A percentile compares a stretch with the other conserved stretches of the same genome.
Evolutionary conservation across 2,888 invertebrate genomes (phyloP).

Genomic region (Sthenelais limicola): DNA sequence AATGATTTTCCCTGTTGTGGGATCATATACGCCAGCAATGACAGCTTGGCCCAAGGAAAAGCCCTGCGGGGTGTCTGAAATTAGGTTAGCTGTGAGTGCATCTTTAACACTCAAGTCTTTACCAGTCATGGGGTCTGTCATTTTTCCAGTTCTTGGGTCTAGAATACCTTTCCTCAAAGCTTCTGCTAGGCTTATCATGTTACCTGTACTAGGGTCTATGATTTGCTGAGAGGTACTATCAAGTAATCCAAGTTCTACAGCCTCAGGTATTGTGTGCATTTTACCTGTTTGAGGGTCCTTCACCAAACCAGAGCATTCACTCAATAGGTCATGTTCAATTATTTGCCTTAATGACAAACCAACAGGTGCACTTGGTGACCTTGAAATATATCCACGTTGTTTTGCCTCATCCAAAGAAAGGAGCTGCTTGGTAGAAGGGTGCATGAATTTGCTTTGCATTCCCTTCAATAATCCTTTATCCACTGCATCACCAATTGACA

Average conservation of each 20-base stretch:
- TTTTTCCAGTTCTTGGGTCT: conserved; percentile 79
- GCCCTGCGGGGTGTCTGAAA: too few relatives aligned
- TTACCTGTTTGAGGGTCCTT: conserved; percentile 75
- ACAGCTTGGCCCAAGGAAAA: conserved; percentile 32
- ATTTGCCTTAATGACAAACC: conserved; percentile 76
- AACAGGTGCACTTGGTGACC: not conserved
- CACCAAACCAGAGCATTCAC: conserved; percentile 81
- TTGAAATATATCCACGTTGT: conserved; percentile 12
- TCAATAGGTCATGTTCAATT: conserved; percentile 84
- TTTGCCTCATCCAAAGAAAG: conserved; percentile 31
- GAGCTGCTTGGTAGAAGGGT: conserved; percentile 20
- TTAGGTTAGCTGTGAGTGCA: too few relatives aligned
- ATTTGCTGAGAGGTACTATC: conserved; percentile 8
- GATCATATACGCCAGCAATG: conserved; percentile 18
- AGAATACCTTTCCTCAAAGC: conserved; percentile 86
- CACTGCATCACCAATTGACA: conserved; percentile 36
- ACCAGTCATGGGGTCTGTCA: conserved; percentile 53
- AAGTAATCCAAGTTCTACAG: conserved; percentile 6
- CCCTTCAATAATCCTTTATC: conserved; percentile 12
- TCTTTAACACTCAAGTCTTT: conserved; percentile 36
- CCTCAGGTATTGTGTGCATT: conserved; percentile 30
- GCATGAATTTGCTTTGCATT: conserved; percentile 4
- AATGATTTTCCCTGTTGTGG: conserved; percentile 35
- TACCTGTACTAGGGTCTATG: conserved; percentile 3
- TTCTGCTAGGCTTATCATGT: conserved; percentile 71